Percentiles rank a stretch among this genome's conserved stretches.
Evolutionary conservation across 2,113 vertebrate species (phyloP).

Genomic region (Penelope pileata): DNA sequence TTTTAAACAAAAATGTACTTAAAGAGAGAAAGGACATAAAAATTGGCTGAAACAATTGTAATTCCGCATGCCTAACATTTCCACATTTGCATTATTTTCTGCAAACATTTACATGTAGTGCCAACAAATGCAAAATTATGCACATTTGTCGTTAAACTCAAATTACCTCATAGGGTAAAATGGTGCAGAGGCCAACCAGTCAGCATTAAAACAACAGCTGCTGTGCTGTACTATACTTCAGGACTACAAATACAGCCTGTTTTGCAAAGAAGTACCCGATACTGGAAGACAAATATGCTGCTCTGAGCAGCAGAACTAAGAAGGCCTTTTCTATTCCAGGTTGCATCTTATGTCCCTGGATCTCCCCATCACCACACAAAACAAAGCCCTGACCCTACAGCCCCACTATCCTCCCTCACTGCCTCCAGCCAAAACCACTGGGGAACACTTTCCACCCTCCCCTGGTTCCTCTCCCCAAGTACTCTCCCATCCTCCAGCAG

Average conservation of each 20-base stretch:
- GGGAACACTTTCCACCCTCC: rapidly evolving
- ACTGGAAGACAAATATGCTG: neutral
- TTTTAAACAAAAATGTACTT: neutral
- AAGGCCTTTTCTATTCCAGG: neutral
- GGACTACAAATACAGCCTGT: neutral
- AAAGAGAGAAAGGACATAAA: neutral
- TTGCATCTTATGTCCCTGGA: neutral
- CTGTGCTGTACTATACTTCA: neutral
- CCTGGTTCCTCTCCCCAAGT: rapidly evolving
- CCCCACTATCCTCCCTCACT: neutral
- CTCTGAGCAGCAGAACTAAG: neutral
- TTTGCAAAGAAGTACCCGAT: neutral
- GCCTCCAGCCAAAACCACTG: rapidly evolving
- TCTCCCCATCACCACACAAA: neutral
- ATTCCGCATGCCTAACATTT: neutral
- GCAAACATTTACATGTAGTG: neutral
- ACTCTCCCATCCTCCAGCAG: neutral
- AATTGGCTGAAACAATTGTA: neutral
- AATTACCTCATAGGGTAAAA: neutral
- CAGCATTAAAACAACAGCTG: neutral
- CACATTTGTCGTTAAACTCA: neutral
- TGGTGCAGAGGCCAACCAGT: neutral
- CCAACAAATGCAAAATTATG: neutral
- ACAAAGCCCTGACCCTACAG: rapidly evolving
- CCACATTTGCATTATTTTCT: neutral